These are phyloP conservation scores for Nephotettix cincticeps DNA, from an alignment of 1,140 invertebrate genomes.

Conservation along the genomic window DNA sequence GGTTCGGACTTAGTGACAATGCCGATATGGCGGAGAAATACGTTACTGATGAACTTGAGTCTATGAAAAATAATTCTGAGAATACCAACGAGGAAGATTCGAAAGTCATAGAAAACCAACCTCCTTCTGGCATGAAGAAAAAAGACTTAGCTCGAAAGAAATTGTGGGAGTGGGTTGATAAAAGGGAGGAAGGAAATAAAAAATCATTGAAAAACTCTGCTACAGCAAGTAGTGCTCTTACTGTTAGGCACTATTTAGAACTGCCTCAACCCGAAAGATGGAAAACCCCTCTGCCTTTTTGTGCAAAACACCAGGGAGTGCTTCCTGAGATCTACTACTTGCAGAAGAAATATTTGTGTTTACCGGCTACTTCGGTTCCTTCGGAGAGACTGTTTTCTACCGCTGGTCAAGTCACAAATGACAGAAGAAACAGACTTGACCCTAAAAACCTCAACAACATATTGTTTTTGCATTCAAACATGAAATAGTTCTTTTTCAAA, in stretches of 20 bases:
- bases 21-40: conserved; percentile 39
- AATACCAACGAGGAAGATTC: background rate
- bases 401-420: conserved; percentile 38
- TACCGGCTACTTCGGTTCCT: conserved; percentile 41
- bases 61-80: background rate
- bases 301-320: conserved; percentile 33
- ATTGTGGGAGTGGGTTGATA: conserved; percentile 36
- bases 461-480: conserved; percentile 31
- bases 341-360: conserved; percentile 38
- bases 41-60: conserved; percentile 38
- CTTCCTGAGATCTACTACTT: conserved; percentile 38
- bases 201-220: conserved; percentile 13
- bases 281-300: conserved; percentile 33
- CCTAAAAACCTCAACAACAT: conserved; percentile 36
- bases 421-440: conserved; percentile 37
- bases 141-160: conserved; percentile 17
- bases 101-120: background rate
- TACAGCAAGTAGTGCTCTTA: conserved; percentile 28
- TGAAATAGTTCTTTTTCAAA: no score
- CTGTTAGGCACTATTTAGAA: conserved; percentile 40
- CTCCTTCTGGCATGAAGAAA: background rate
- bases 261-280: conserved; percentile 34
- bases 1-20: conserved; percentile 40
- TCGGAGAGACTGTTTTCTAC: conserved; percentile 42
- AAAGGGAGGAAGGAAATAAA: conserved; percentile 13